phyloP scores from a whole-genome alignment of 2,797 vertebrate genomes.

The Dendrocincla fuliginosa region DNA sequence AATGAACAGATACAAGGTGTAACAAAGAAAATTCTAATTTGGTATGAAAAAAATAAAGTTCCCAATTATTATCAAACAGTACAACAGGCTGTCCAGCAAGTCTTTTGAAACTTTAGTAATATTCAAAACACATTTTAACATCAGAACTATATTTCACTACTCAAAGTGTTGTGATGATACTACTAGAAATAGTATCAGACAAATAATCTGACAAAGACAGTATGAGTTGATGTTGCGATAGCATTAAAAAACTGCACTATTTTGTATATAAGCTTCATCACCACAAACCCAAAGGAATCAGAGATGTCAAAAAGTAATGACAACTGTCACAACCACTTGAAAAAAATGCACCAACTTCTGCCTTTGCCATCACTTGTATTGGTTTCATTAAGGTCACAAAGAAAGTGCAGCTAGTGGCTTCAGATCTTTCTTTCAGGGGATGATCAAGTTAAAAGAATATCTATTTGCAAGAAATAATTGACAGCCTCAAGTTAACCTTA shows the following conservation, averaged over 20 bases:
- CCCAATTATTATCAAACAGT: not conserved
- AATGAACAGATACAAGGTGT: not conserved
- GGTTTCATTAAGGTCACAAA: not conserved
- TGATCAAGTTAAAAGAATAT: not conserved
- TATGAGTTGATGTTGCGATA: not conserved
- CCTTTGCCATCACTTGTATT: not conserved
- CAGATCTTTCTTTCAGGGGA: not conserved
- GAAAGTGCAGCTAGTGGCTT: not conserved
- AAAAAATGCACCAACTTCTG: not conserved
- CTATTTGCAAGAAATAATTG: not conserved
- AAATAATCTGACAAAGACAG: slow-evolving; percentile 10
- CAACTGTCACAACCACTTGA: not conserved
- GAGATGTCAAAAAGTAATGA: not conserved
- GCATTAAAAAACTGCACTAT: not conserved
- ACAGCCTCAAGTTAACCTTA: not conserved
- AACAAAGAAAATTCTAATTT: not conserved
- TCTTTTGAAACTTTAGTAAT: not conserved
- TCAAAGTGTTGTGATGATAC: slow-evolving; percentile 7
- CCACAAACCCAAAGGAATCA: not conserved
- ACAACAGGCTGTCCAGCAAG: not conserved
- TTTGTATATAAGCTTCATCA: not conserved
- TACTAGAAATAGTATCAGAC: slow-evolving; percentile 34
- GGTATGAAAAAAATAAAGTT: not conserved
- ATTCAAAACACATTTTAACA: slow-evolving; percentile 32
- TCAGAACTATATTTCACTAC: slow-evolving; percentile 14